Percentiles rank a stretch among this genome's conserved stretches.
Conservation (phyloP, 1,140 invertebrate species). For the Drosophila tani region DNA sequence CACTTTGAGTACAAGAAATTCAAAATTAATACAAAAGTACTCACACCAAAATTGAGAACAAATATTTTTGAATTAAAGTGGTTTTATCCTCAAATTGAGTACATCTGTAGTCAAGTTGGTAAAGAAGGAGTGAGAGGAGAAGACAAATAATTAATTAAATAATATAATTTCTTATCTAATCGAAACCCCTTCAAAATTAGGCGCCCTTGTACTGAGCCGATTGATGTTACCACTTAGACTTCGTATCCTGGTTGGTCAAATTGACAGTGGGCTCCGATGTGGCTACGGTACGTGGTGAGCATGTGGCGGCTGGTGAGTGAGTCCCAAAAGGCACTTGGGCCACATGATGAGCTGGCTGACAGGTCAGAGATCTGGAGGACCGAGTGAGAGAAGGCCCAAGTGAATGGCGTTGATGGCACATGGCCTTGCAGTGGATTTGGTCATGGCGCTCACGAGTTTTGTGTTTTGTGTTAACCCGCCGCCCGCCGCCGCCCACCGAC, state of each 20-base stretch:
- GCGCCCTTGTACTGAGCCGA: too few species aligned
- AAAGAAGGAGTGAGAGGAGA: too few species aligned
- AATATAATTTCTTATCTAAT: too few species aligned
- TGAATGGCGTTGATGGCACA: constrained; percentile 59
- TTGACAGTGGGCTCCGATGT: neutral
- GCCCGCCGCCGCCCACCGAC: neutral
- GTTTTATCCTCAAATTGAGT: too few species aligned
- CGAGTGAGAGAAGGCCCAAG: neutral
- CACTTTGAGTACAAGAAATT: too few species aligned
- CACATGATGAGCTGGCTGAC: constrained; percentile 68
- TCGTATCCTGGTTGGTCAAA: neutral
- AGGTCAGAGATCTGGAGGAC: constrained; percentile 26
- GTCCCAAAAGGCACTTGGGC: constrained; percentile 52
- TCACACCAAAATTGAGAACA: too few species aligned
- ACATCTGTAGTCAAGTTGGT: too few species aligned
- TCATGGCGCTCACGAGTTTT: constrained; percentile 33
- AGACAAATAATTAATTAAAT: too few species aligned
- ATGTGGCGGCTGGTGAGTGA: constrained; percentile 7
- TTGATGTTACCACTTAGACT: too few species aligned
- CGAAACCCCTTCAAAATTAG: too few species aligned
- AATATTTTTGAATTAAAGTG: too few species aligned
- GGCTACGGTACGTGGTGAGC: neutral
- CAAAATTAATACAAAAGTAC: too few species aligned
- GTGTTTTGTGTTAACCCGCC: constrained; percentile 1
- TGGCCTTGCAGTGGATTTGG: constrained; percentile 64